Conservation (phyloP, 2,797 vertebrate species). For the Sphenodon punctatus region DNA sequence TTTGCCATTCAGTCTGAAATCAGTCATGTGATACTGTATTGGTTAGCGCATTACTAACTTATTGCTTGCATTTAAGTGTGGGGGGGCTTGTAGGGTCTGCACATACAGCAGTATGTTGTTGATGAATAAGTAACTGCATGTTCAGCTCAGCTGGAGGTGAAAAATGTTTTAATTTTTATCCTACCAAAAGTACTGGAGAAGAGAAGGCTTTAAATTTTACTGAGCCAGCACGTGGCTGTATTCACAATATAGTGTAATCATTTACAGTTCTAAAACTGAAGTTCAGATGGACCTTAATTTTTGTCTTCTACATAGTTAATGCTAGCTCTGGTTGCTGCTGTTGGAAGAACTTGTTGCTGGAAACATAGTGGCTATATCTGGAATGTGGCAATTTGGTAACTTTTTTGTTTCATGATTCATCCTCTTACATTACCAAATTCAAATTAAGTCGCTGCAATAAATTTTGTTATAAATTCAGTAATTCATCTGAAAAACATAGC, state of each 20-base stretch:
- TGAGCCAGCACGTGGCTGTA: neutral
- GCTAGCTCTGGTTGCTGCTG: neutral
- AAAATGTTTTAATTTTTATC: constrained; percentile 49
- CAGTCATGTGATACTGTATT: too few relatives aligned
- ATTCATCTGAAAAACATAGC: neutral
- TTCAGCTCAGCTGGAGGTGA: constrained; percentile 31
- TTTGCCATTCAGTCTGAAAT: too few relatives aligned
- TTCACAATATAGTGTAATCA: constrained; percentile 53
- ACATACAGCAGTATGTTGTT: neutral
- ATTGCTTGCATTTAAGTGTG: neutral
- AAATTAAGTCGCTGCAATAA: neutral
- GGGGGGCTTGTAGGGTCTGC: constrained; percentile 24
- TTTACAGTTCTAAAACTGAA: constrained; percentile 46
- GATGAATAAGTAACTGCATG: constrained; percentile 35
- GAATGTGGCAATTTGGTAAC: neutral
- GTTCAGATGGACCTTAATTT: neutral
- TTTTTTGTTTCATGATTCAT: neutral
- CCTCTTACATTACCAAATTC: neutral
- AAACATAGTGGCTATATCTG: constrained; percentile 34
- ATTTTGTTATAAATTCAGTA: neutral
- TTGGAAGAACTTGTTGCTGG: neutral
- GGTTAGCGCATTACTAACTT: too few relatives aligned
- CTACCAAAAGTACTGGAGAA: constrained; percentile 40
- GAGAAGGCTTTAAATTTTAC: constrained; percentile 58
- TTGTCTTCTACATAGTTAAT: constrained; percentile 9